A percentile compares a stretch with the other conserved stretches of the same genome.
Evolutionary conservation across 2,888 invertebrate species (phyloP).

Genomic region (Cephus pygmeus): DNA sequence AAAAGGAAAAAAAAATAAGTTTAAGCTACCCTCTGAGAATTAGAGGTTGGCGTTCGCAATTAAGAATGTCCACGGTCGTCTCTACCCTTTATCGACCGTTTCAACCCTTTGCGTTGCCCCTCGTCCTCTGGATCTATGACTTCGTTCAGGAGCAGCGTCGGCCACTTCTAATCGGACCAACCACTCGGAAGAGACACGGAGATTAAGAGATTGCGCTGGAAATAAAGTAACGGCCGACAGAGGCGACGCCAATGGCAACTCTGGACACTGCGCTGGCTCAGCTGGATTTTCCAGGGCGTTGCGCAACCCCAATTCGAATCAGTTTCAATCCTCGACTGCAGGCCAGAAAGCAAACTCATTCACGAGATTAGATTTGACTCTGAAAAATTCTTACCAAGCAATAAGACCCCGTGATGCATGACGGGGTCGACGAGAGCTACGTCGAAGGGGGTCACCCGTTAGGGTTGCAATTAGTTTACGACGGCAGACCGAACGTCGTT

Average conservation of each 20-base stretch:
- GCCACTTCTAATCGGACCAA: background rate
- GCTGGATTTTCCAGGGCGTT: background rate
- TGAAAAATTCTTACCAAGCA: background rate
- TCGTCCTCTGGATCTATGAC: background rate
- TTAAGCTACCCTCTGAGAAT: background rate
- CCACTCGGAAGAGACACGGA: background rate
- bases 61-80: background rate
- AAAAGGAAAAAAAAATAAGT: background rate
- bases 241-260: background rate
- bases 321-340: background rate
- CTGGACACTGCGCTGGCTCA: background rate
- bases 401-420: background rate
- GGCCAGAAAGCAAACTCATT: background rate
- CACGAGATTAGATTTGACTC: background rate
- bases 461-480: background rate
- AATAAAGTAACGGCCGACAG: background rate
- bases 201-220: background rate
- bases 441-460: background rate
- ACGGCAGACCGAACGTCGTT: background rate
- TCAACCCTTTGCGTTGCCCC: background rate
- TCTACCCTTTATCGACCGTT: background rate
- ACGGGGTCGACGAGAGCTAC: background rate
- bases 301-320: background rate
- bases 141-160: background rate
- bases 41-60: background rate